Base-by-base conservation (phyloP, 2,888 invertebrate genomes). In the Ernsta delagoae region DNA sequence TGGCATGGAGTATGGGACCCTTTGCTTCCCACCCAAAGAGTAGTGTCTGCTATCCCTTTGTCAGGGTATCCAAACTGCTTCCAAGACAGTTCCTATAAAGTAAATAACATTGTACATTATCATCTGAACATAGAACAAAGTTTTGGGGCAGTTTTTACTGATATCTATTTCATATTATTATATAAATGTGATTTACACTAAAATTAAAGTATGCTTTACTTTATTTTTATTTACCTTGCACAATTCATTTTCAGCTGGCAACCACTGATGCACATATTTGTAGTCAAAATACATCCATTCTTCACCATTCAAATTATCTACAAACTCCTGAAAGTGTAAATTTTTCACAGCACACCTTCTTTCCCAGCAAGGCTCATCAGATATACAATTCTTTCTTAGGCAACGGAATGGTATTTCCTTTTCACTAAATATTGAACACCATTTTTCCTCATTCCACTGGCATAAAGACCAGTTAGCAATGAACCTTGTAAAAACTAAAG, bases 1-100 rank as follows among this genome's bases (percentile, higher is more conserved):
- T 99, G 99, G 72, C 98, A 98, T 1, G 98, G 98, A 0, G 99
- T 99, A 83, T 98, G 97, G 2, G 98, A 97, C 3, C 97, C 97
- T 78, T 94, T 91, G 71, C 96, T 97, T 41, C 98, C 98, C 75
- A 98, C 95, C 99, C 99, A 99, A 66, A 98, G 89, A 2, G 98
- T 97, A 61, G 96, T 96, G 71, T 97, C 96, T 9, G 92, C 80
- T 3, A 95, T 95, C 73, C 93, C 92, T 76, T 96, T 94, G 2
- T 96, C 95, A 9, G 94, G 85, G 83, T 96, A 96, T 0, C 98
- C 98, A 85, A 97, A 95, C 70, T 89, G 86, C 34, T 91, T 85
- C 96, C 97, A 98, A 59, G 84, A 83, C 65, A 90, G 72, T 74
- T 80, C 81, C 89, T 89, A 71, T 6, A 16, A 69, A 57, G 59